Conservation (phyloP, 2,113 vertebrate species). For the Thinocorus orbignyianus region DNA sequence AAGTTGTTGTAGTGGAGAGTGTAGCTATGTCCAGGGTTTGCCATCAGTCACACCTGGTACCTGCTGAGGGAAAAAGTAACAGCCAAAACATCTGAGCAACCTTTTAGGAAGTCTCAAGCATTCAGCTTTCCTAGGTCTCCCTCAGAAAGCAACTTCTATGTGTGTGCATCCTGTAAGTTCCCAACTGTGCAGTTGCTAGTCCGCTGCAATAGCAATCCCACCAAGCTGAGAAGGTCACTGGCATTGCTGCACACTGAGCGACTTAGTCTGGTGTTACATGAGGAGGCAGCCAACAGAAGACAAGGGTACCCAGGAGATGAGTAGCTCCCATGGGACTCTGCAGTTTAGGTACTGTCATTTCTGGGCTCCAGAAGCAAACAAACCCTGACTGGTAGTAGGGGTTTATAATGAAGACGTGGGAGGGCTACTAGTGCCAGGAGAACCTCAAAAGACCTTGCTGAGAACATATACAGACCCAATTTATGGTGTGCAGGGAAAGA, state of each 20-base stretch:
- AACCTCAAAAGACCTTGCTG: not conserved
- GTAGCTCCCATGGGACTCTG: not conserved
- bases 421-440: not conserved
- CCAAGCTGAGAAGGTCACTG: not conserved
- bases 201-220: not conserved
- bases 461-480: not conserved
- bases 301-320: not conserved
- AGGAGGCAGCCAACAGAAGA: not conserved
- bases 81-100: rapidly evolving
- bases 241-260: not conserved
- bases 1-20: not conserved
- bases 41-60: not conserved
- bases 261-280: not conserved
- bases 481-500: not conserved
- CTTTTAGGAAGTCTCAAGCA: not conserved
- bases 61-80: not conserved
- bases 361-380: not conserved
- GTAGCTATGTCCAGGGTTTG: not conserved
- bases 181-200: not conserved
- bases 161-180: not conserved
- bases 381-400: not conserved
- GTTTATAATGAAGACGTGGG: not conserved
- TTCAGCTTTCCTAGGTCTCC: not conserved
- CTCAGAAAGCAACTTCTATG: not conserved
- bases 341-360: not conserved